phyloP scores from a whole-genome alignment of 1,140 invertebrate genomes.

The Drosophila lowei region DNA sequence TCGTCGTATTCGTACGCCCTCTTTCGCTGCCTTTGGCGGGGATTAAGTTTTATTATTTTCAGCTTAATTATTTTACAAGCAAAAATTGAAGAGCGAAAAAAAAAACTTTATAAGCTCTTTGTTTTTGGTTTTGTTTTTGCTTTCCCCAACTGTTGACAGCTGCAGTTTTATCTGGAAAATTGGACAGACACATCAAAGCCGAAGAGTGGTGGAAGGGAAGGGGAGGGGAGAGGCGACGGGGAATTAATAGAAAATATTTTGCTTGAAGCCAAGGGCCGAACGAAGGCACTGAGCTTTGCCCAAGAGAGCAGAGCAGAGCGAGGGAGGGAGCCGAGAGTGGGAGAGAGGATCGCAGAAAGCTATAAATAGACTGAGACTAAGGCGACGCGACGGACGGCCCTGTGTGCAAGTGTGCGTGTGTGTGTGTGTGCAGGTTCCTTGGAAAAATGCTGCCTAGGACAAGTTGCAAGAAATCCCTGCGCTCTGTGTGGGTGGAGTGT shows the following conservation, averaged over 20 bases:
- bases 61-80: conserved; percentile 78
- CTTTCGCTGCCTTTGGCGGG: conserved; percentile 34
- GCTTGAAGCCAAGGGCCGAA: conserved; percentile 12
- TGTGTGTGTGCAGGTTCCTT: conserved; percentile 67
- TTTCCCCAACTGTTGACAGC: conserved; percentile 52
- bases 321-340: conserved; percentile 38
- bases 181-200: conserved; percentile 28
- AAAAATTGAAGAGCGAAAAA: conserved; percentile 29
- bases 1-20: conserved; percentile 16
- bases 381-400: conserved; percentile 14
- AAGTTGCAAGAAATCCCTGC: conserved; percentile 33
- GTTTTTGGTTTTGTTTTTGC: conserved; percentile 43
- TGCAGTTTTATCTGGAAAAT: conserved; percentile 53
- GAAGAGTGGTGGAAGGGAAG: neutral
- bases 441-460: conserved; percentile 64
- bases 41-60: conserved; percentile 78
- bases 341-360: conserved; percentile 34
- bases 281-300: conserved; percentile 38
- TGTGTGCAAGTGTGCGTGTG: conserved; percentile 6
- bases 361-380: conserved; percentile 60
- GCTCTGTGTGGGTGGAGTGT: conserved; percentile 24
- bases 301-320: conserved; percentile 32
- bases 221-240: conserved; percentile 2
- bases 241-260: conserved; percentile 53
- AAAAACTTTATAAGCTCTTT: conserved; percentile 26